Conservation (phyloP, 2,113 vertebrate genomes). For the Scopus umbretta region DNA sequence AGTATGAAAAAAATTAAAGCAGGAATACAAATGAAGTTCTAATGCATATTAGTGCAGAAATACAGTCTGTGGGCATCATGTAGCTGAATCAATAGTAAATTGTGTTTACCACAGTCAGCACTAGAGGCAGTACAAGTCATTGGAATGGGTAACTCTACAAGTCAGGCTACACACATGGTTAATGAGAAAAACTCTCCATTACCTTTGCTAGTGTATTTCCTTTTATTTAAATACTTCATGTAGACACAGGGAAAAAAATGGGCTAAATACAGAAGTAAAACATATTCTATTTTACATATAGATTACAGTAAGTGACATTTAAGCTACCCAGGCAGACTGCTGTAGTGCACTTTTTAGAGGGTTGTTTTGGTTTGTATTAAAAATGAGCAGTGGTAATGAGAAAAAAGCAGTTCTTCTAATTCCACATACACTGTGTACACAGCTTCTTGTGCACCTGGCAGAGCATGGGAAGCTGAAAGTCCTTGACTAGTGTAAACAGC, state of each 20-base stretch:
- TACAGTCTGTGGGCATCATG: background rate
- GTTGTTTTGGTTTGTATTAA: background rate
- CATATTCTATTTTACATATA: background rate
- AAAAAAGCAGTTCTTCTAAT: background rate
- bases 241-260: accelerated
- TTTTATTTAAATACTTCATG: background rate
- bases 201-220: background rate
- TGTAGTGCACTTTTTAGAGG: background rate
- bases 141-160: background rate
- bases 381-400: background rate
- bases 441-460: no score
- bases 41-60: background rate
- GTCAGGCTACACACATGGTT: background rate
- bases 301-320: background rate
- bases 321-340: background rate
- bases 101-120: background rate
- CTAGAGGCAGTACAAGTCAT: background rate
- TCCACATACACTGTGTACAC: background rate
- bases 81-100: background rate
- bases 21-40: background rate
- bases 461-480: no score
- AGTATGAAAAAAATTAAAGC: background rate
- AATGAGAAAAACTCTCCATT: background rate
- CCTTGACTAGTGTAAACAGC: no score
- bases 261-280: background rate